These are phyloP conservation scores for Drosophila erecta DNA, from an alignment of 1,140 invertebrate species.

Conservation along the genomic window DNA sequence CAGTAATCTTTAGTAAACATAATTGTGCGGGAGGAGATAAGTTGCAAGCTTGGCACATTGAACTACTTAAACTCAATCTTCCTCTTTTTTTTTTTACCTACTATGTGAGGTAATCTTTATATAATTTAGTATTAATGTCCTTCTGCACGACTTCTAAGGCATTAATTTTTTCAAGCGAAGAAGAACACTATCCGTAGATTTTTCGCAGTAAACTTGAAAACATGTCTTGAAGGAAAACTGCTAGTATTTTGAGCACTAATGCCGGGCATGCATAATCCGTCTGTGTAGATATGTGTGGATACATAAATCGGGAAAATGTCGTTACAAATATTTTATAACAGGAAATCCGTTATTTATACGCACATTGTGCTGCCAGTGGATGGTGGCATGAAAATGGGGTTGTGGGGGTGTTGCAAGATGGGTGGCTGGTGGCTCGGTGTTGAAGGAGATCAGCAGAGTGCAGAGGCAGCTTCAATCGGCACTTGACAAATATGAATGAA, in stretches of 20 bases:
- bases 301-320: constrained; percentile 76
- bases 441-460: constrained; percentile 44
- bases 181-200: too few species aligned
- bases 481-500: constrained; percentile 81
- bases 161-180: too few species aligned
- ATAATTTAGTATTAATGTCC: too few species aligned
- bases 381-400: not conserved
- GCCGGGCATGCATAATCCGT: constrained; percentile 20
- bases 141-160: too few species aligned
- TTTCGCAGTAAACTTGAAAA: not conserved
- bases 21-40: too few species aligned
- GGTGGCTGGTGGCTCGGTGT: constrained; percentile 2
- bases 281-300: constrained; percentile 18
- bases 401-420: constrained; percentile 1
- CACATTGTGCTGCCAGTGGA: constrained; percentile 59
- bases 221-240: not conserved
- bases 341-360: constrained; percentile 83
- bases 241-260: constrained; percentile 6
- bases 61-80: too few species aligned
- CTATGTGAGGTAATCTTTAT: too few species aligned
- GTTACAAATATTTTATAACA: constrained; percentile 82
- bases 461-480: constrained; percentile 57
- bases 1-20: not conserved
- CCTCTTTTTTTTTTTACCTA: too few species aligned
- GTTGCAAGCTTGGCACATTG: too few species aligned